Percentiles rank a stretch among this genome's conserved stretches.
phyloP scores from a whole-genome alignment of 2,113 vertebrate genomes.

The Bostrychus sinensis region DNA sequence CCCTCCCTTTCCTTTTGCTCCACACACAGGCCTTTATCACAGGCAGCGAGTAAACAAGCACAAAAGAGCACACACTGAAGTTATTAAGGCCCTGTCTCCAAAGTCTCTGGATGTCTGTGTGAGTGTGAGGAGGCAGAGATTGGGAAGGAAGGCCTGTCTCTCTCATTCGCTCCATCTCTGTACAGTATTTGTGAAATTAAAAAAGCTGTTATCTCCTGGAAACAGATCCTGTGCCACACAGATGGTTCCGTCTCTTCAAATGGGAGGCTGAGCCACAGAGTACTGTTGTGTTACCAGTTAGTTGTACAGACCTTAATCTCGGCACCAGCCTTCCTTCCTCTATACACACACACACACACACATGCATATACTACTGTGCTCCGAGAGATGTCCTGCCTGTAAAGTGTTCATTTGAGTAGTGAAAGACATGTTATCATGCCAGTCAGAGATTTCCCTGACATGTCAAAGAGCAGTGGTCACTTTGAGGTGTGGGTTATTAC shows the following conservation, averaged over 20 bases:
- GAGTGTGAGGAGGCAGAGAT: conserved; percentile 41
- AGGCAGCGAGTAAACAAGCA: conserved; percentile 56
- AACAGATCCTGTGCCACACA: conserved; percentile 80
- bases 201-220: conserved; percentile 81
- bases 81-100: conserved; percentile 63
- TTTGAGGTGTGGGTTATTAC: conserved; percentile 32
- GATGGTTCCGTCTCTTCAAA: conserved; percentile 80
- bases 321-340: conserved; percentile 73
- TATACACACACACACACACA: conserved; percentile 39
- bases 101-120: conserved; percentile 52
- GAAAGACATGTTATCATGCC: conserved; percentile 42
- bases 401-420: conserved; percentile 44
- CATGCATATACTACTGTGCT: conserved; percentile 9
- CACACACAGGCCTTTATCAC: conserved; percentile 62
- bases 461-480: conserved; percentile 39
- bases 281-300: conserved; percentile 73
- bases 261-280: conserved; percentile 71
- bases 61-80: conserved; percentile 58
- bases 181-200: conserved; percentile 78
- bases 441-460: conserved; percentile 35
- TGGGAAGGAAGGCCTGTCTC: conserved; percentile 54
- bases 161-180: conserved; percentile 32
- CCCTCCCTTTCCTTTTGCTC: conserved; percentile 62
- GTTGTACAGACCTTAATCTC: conserved; percentile 77
- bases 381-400: conserved; percentile 46